phyloP scores from a whole-genome alignment of 2,113 vertebrate genomes.

The Motacilla alba region DNA sequence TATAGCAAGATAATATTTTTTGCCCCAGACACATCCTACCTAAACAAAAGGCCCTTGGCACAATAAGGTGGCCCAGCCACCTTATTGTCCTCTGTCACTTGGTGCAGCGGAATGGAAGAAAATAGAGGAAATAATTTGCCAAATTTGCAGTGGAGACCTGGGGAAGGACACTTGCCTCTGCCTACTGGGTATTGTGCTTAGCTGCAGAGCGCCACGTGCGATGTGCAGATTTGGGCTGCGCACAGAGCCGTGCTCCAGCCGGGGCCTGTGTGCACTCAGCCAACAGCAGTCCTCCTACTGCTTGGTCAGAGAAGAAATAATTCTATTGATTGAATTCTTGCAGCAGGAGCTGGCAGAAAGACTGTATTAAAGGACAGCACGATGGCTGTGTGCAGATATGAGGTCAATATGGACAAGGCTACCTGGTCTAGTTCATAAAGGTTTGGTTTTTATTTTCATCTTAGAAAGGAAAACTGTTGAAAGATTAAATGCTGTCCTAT shows the following conservation, averaged over 20 bases:
- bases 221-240: fast-evolving
- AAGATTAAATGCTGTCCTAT: background rate
- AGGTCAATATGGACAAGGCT: background rate
- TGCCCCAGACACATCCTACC: background rate
- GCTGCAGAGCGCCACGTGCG: fast-evolving
- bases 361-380: background rate
- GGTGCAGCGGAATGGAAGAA: background rate
- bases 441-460: background rate
- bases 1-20: background rate
- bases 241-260: fast-evolving
- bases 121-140: background rate
- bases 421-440: background rate
- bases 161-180: background rate
- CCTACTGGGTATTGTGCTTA: background rate
- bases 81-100: background rate
- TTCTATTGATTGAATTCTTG: background rate
- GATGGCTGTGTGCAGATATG: fast-evolving
- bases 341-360: background rate
- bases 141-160: background rate
- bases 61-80: background rate
- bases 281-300: background rate
- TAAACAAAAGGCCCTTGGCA: background rate
- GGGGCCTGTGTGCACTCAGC: fast-evolving
- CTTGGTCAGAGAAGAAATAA: background rate
- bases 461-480: background rate